Conservation (phyloP, 2,113 vertebrate genomes). For the Pundamilia nyererei region DNA sequence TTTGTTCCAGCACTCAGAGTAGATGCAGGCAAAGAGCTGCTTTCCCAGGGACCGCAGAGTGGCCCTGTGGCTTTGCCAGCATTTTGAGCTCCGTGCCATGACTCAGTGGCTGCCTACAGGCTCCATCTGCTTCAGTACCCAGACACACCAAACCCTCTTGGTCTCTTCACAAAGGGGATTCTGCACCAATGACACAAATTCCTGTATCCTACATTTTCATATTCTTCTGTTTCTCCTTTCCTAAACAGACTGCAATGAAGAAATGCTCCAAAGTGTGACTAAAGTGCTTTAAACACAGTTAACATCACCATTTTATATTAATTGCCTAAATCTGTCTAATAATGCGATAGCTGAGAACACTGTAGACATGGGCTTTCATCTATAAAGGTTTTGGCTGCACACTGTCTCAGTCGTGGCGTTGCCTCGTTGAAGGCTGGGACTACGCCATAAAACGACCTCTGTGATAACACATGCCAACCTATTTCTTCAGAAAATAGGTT, state of each 20-base stretch:
- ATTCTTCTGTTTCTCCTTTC: not conserved
- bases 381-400: not conserved
- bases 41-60: conserved; percentile 31
- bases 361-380: not conserved
- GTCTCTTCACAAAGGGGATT: not conserved
- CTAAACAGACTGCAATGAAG: not conserved
- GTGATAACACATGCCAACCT: not conserved
- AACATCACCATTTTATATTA: not conserved
- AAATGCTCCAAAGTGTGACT: not conserved
- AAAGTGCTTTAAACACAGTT: not conserved
- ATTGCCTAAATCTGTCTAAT: not conserved
- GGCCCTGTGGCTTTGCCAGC: conserved; percentile 10
- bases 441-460: not conserved
- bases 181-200: not conserved
- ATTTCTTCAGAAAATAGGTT: not conserved
- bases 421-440: not conserved
- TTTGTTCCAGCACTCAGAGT: conserved; percentile 57
- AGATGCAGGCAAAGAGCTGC: conserved; percentile 17
- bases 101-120: conserved; percentile 33
- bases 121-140: conserved; percentile 41
- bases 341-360: not conserved
- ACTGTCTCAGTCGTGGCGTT: not conserved
- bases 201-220: not conserved
- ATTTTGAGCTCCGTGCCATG: conserved; percentile 21
- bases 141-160: not conserved